Evolutionary conservation across 1,140 invertebrate species (phyloP).

Genomic region (Drosophila punjabiensis): DNA sequence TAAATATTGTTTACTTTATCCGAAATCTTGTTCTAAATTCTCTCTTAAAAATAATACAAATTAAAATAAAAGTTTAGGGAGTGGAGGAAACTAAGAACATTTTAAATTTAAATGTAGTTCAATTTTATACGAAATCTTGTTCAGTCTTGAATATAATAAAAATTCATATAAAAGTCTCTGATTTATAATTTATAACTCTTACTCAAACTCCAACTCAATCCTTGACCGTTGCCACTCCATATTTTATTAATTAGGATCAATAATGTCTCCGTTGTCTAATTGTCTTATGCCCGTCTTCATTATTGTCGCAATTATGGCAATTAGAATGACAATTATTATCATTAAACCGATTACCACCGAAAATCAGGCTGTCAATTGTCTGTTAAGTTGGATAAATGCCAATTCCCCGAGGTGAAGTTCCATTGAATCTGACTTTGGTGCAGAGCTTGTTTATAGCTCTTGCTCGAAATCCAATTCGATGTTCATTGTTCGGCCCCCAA

Average conservation of each 20-base stretch:
- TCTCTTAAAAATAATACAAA: no score
- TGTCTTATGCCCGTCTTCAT: conserved; percentile 11
- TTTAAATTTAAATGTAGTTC: no score
- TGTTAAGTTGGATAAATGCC: conserved; percentile 18
- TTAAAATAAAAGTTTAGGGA: no score
- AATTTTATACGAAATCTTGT: no score
- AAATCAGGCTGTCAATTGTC: conserved; percentile 22
- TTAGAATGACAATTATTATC: conserved; percentile 38
- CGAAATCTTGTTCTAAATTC: no score
- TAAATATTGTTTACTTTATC: no score
- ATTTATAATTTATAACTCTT: not conserved
- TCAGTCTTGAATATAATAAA: no score
- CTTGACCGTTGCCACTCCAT: not conserved
- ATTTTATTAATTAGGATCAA: conserved; percentile 21
- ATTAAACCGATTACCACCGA: conserved; percentile 18
- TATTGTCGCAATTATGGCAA: conserved; percentile 27
- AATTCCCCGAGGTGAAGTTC: not conserved
- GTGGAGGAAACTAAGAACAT: no score
- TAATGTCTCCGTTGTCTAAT: conserved; percentile 10
- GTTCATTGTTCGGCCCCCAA: conserved; percentile 28
- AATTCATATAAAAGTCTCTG: no score
- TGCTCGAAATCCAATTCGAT: conserved; percentile 10
- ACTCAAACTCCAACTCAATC: not conserved
- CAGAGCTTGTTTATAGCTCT: conserved; percentile 6
- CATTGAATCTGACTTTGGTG: conserved; percentile 3